Evolutionary conservation across 2,797 vertebrate species (phyloP), one percentile per base, ranked within the genome.

Genomic region (Cetoscarus ocellatus): DNA sequence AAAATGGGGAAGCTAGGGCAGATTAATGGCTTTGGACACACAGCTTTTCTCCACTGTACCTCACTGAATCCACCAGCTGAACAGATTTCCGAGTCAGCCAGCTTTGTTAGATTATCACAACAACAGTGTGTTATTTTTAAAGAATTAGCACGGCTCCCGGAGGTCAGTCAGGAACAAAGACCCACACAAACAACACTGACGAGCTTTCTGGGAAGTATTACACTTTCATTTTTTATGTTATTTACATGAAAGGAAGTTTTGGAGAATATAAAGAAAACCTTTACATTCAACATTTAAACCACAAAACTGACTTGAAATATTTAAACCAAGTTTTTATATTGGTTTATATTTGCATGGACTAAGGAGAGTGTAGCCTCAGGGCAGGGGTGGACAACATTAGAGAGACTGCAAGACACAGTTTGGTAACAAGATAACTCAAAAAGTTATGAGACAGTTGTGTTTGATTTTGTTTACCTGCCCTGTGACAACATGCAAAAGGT

Each of bases 11-110:
- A 66, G 65, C 56, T 10, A 18, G 45, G 35, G 52, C 75, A 77
- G 72, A 84, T 88, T 73, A 86, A 85, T 85, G 64, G 60, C 56
- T 73, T 74, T 75, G 62, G 79, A 82, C 77, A 71, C 51, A 56
- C 44, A 64, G 64, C 67, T 72, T 88, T 76, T 81, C 65, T 84
- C 42, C 7, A 62, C 75, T 80, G 50, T 66, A 73, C 62, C 56
- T 82, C 61, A 63, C 12, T 80, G 73, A 82, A 68, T 79, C n/a
- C 19, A 44, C 58, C 51, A 58, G 40, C 64, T 74, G 61, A 84
- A 80, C 48, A 68, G 66, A 50, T 71, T 79, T 73, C 58, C 62
- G 60, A 55, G 51, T 35, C 59, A 73, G 38, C 38, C 67, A 39
- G 61, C 57, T 84, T 75, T 75, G 62, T 71, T 58, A 53, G 69